Conservation (phyloP, 2,888 invertebrate species). For the Azorinus chamasolen region DNA sequence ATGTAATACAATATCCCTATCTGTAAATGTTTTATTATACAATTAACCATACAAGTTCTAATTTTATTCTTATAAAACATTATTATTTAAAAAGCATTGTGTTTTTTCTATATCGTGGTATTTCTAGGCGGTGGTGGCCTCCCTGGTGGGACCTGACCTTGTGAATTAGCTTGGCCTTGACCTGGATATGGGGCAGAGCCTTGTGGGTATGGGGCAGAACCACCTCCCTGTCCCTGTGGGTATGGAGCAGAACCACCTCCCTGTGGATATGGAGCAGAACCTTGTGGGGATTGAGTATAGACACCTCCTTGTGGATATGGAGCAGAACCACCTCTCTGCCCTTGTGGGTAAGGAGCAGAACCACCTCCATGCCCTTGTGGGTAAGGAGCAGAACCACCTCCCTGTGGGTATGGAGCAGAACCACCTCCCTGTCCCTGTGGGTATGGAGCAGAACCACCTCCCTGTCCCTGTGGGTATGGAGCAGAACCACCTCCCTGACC, state of each 20-base stretch:
- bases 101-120: too few species aligned
- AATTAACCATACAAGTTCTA: too few species aligned
- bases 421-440: slow-evolving; percentile 13
- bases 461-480: slow-evolving; percentile 13
- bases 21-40: too few species aligned
- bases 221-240: slow-evolving; percentile 12
- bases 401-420: not conserved
- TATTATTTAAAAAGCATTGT: too few species aligned
- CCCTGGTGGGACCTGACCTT: slow-evolving; percentile 11
- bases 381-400: too few species aligned
- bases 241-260: slow-evolving; percentile 4
- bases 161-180: slow-evolving; percentile 19
- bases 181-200: slow-evolving; percentile 23
- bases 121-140: too few species aligned
- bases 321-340: too few species aligned
- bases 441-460: not conserved
- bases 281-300: too few species aligned
- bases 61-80: too few species aligned
- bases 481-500: not conserved
- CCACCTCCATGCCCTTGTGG: not conserved
- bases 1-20: too few species aligned
- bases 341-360: not conserved
- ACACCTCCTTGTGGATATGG: not conserved
- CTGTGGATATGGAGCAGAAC: not conserved
- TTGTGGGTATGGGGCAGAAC: slow-evolving; percentile 27